Conservation (phyloP, 2,113 vertebrate species). For the Gymnocephalus cernua region DNA sequence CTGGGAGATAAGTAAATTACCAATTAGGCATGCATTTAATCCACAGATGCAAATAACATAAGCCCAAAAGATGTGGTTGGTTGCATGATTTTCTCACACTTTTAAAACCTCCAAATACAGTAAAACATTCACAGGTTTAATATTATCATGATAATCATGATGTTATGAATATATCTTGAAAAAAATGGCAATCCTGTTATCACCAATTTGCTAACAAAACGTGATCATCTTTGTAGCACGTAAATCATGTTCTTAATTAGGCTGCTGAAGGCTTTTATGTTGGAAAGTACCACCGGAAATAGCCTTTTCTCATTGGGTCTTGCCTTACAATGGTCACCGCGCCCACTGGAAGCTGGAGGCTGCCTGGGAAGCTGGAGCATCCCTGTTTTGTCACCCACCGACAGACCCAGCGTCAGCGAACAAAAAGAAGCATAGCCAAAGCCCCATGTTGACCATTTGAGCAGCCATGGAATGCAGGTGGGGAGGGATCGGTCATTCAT, state of each 20-base stretch:
- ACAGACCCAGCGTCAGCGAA: conserved; percentile 33
- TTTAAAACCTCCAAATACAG: neutral
- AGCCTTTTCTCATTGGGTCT: rapidly evolving
- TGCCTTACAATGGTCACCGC: conserved; percentile 70
- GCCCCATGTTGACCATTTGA: conserved; percentile 39
- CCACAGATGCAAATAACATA: neutral
- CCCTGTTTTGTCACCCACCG: conserved; percentile 51
- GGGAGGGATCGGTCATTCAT: conserved; percentile 51
- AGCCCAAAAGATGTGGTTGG: neutral
- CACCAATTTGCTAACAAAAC: neutral
- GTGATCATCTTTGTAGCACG: neutral
- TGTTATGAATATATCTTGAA: neutral
- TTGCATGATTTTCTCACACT: neutral
- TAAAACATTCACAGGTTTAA: neutral
- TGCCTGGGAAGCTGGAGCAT: conserved; percentile 62
- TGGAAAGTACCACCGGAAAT: conserved; percentile 45
- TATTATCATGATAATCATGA: neutral
- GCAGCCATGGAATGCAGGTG: conserved; percentile 74
- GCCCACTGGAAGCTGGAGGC: conserved; percentile 73
- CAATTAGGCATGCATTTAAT: neutral
- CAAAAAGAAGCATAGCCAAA: conserved; percentile 18
- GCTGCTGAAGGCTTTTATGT: conserved; percentile 17
- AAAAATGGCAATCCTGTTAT: too few species aligned
- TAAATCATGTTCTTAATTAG: neutral
- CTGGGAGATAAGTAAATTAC: neutral